phyloP scores from a whole-genome alignment of 2,113 vertebrate species.

The Tragelaphus scriptus region DNA sequence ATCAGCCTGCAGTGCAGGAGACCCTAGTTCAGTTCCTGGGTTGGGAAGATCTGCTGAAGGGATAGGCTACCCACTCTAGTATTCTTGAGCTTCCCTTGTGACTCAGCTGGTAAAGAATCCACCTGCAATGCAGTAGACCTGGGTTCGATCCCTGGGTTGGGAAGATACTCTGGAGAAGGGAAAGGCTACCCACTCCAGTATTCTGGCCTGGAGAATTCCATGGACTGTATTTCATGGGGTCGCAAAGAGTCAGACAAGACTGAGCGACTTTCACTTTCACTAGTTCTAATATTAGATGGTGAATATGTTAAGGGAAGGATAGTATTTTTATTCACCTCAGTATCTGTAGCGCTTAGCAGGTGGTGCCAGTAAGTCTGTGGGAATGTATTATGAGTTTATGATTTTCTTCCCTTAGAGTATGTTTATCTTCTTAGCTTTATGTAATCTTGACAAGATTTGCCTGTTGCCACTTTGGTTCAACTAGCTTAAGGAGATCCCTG shows the following conservation, averaged over 20 bases:
- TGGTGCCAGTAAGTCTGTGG: neutral
- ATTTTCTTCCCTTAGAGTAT: constrained; percentile 9
- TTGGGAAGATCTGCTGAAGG: neutral
- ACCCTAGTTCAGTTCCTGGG: neutral
- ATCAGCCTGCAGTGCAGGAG: neutral
- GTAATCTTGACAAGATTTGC: neutral
- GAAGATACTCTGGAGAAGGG: neutral
- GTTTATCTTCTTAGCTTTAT: neutral
- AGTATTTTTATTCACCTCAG: neutral
- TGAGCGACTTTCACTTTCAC: neutral
- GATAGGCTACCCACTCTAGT: neutral
- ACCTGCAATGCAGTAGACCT: neutral
- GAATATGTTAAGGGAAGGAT: neutral
- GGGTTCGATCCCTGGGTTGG: neutral
- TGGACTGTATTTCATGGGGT: neutral
- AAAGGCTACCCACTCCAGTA: neutral
- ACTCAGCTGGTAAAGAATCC: neutral
- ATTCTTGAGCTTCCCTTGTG: neutral
- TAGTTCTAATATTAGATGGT: neutral
- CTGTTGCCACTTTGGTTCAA: neutral
- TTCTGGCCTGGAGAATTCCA: neutral
- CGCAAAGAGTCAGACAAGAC: neutral
- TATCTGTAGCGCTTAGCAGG: neutral
- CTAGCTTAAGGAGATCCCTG: neutral
- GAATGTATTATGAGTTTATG: neutral